These are phyloP conservation scores for Drosophila nr. perissopoda DNA, from an alignment of 2,888 invertebrate species.

Conservation along the genomic window DNA sequence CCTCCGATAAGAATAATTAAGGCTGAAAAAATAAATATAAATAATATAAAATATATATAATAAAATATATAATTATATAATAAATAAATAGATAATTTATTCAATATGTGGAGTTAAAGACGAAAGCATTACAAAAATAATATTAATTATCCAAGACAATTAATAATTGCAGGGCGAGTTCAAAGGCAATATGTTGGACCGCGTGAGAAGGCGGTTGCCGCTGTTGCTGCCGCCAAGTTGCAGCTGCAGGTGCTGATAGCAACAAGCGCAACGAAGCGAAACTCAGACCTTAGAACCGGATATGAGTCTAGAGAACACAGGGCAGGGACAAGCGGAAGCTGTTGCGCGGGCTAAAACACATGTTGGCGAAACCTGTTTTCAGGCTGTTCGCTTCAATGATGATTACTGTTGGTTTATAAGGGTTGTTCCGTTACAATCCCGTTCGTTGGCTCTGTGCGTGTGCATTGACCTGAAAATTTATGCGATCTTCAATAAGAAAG, in stretches of 20 bases:
- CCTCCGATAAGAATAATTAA: neutral
- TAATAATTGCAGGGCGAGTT: conserved; percentile 34
- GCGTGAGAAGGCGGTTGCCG: conserved; percentile 49
- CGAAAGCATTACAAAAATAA: neutral
- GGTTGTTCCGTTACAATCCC: conserved; percentile 50
- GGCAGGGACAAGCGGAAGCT: conserved; percentile 54
- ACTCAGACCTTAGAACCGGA: conserved; percentile 7
- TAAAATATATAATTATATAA: neutral
- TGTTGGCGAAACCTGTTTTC: conserved; percentile 63
- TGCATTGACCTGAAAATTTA: conserved; percentile 71
- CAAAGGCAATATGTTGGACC: conserved; percentile 29
- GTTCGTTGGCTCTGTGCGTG: conserved; percentile 39
- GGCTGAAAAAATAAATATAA: neutral
- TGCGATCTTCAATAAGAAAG: conserved; percentile 28
- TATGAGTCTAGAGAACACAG: conserved; percentile 20
- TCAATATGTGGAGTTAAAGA: conserved; percentile 1
- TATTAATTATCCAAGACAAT: conserved; percentile 14
- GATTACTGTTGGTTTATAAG: conserved; percentile 45
- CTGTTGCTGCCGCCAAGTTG: conserved; percentile 24
- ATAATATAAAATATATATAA: too few species aligned
- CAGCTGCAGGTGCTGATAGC: conserved; percentile 69
- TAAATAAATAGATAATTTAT: neutral
- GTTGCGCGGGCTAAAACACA: conserved; percentile 68
- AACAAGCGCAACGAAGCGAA: conserved; percentile 56
- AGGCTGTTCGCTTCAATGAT: conserved; percentile 41